phyloP scores from a whole-genome alignment of 2,797 vertebrate species.

The Mus caroli region DNA sequence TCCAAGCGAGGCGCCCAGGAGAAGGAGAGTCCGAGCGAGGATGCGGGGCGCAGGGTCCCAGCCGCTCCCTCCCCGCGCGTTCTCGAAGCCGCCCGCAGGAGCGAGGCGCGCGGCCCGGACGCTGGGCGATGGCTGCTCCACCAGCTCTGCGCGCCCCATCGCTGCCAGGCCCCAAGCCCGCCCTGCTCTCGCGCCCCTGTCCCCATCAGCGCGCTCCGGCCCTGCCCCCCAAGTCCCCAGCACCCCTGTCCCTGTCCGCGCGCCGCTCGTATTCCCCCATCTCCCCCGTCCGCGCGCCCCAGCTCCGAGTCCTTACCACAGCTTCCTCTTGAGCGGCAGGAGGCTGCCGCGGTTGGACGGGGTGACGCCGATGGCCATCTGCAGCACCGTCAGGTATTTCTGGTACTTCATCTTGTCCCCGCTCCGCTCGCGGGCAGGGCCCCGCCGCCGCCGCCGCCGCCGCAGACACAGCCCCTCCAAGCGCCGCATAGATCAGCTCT shows the following conservation, averaged over 20 bases:
- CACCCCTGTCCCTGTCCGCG: not conserved
- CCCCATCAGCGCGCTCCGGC: not conserved
- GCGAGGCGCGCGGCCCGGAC: not conserved
- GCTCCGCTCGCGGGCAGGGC: slow-evolving; percentile 90
- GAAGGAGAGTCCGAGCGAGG: not conserved
- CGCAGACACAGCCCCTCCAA: slow-evolving; percentile 90
- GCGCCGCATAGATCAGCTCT: slow-evolving; percentile 93
- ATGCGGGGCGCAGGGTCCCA: not conserved
- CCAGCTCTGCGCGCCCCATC: not conserved
- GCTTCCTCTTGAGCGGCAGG: slow-evolving; percentile 97
- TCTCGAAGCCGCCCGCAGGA: not conserved
- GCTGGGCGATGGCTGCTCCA: not conserved
- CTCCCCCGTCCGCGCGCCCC: not conserved
- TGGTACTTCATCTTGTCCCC: slow-evolving; percentile 99
- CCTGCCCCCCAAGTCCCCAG: not conserved
- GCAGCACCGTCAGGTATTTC: slow-evolving; percentile 99
- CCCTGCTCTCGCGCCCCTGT: not conserved
- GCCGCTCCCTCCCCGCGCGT: not conserved
- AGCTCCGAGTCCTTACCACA: slow-evolving; percentile 93
- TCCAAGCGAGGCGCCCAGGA: not conserved
- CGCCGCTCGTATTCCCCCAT: not conserved
- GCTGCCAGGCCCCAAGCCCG: not conserved
- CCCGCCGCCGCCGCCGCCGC: slow-evolving; percentile 93
- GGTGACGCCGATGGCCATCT: slow-evolving; percentile 99
- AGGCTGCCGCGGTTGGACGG: slow-evolving; percentile 98